Evolutionary conservation across 1,140 invertebrate species (phyloP).

Genomic region (Habropoda laboriosa): DNA sequence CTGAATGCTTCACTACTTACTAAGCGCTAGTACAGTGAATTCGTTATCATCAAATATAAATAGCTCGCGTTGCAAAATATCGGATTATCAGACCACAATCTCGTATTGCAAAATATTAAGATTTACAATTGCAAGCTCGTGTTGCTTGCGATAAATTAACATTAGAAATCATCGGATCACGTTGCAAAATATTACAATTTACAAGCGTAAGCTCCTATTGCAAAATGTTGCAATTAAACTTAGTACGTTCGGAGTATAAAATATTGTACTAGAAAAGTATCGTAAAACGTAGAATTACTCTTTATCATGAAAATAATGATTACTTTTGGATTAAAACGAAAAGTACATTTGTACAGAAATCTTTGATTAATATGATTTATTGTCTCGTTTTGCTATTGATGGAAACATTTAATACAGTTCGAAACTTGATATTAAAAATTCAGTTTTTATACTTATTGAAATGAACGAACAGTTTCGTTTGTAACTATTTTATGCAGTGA

Average conservation of each 20-base stretch:
- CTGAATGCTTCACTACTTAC: constrained; percentile 7
- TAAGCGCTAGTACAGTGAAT: background rate
- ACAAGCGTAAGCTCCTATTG: background rate
- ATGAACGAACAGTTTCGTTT: too few relatives aligned
- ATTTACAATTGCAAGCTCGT: background rate
- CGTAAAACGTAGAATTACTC: too few relatives aligned
- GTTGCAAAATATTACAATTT: background rate
- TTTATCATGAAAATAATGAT: too few relatives aligned
- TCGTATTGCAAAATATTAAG: constrained; percentile 4
- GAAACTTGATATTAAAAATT: too few relatives aligned
- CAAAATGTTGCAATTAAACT: background rate
- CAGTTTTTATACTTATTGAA: too few relatives aligned
- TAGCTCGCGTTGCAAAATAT: constrained; percentile 1
- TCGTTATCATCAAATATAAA: background rate
- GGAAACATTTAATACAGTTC: too few relatives aligned
- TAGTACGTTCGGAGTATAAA: background rate
- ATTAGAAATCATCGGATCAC: background rate
- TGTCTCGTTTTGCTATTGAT: too few relatives aligned
- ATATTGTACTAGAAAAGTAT: background rate
- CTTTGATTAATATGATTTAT: too few relatives aligned
- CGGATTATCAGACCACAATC: background rate
- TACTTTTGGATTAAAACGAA: too few relatives aligned
- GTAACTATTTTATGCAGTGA: too few relatives aligned
- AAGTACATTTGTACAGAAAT: too few relatives aligned
- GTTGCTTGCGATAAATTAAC: constrained; percentile 3